These are phyloP conservation scores for Malurus leucopterus DNA, from an alignment of 2,797 vertebrate genomes.

Conservation along the genomic window DNA sequence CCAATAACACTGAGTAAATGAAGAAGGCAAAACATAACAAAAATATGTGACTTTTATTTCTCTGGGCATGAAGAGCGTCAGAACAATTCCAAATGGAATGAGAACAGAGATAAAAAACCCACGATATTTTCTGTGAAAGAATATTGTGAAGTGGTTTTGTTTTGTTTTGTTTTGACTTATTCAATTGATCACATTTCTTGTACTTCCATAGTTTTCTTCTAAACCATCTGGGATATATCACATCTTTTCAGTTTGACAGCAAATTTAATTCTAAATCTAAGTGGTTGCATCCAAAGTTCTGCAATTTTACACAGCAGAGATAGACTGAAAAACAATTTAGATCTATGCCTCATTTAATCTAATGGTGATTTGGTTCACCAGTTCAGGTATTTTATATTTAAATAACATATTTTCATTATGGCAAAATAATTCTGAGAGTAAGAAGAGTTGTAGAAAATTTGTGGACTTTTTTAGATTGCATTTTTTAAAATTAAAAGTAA, in stretches of 20 bases:
- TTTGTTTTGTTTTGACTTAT: not conserved
- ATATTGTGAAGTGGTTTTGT: not conserved
- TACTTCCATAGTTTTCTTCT: not conserved
- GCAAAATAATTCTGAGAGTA: not conserved
- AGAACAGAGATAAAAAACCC: not conserved
- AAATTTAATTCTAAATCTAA: not conserved
- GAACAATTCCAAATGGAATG: not conserved
- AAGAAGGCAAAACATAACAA: not conserved
- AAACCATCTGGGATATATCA: not conserved
- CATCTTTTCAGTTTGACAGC: not conserved
- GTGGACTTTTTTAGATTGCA: rapidly evolving
- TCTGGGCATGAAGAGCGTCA: rapidly evolving
- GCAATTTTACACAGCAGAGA: not conserved
- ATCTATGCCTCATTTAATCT: not conserved
- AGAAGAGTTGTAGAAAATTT: not conserved
- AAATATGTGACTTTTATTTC: not conserved
- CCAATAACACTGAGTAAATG: not conserved
- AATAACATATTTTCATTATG: not conserved
- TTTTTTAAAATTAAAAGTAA: not conserved
- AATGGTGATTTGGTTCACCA: not conserved
- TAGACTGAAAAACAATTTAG: not conserved
- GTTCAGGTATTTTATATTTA: not conserved
- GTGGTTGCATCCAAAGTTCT: not conserved
- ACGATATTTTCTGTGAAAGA: not conserved
- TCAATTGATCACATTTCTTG: not conserved